phyloP scores from a whole-genome alignment of 2,113 vertebrate genomes.

The Grammomys dolichurus region DNA sequence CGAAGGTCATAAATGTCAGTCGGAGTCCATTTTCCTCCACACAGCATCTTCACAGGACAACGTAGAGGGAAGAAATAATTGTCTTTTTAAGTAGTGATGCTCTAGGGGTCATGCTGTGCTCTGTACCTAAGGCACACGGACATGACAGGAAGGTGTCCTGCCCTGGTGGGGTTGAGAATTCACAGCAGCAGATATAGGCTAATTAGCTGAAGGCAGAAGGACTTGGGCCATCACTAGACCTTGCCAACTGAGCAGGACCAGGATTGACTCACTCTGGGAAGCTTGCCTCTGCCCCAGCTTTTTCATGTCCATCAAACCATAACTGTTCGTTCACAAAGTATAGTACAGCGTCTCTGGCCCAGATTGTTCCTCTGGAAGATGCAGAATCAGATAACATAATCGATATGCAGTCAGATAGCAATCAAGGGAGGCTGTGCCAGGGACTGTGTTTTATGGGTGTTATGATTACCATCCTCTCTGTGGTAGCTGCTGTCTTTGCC shows the following conservation, averaged over 20 bases:
- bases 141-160: not conserved
- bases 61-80: not conserved
- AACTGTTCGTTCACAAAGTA: not conserved
- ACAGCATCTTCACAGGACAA: not conserved
- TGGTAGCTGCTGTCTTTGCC: no score
- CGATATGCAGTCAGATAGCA: no score
- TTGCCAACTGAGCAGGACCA: not conserved
- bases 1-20: not conserved
- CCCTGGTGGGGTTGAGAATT: not conserved
- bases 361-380: not conserved
- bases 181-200: no score
- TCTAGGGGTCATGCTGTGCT: not conserved
- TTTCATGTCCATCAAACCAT: not conserved
- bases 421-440: not conserved
- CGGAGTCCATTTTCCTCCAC: not conserved
- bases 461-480: not conserved
- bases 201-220: not conserved
- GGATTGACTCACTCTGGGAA: not conserved
- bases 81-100: not conserved
- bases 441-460: not conserved
- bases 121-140: accelerated
- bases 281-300: not conserved
- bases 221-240: not conserved
- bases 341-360: not conserved
- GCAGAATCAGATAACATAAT: not conserved